phyloP scores from a whole-genome alignment of 2,113 vertebrate species.

The human region GRCh38 chr18:76903001-76903500 shows the following conservation, averaged over 20 bases:
- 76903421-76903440: not conserved
- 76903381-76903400: not conserved
- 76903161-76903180: not conserved
- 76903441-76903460: not conserved
- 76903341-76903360: fast-evolving
- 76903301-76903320: not conserved
- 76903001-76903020: not conserved
- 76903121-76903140: not conserved
- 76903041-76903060: not conserved
- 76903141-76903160: not conserved
- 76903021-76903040: not conserved
- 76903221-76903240: not conserved
- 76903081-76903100: not conserved
- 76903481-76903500: not conserved
- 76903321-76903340: not conserved
- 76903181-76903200: not conserved
- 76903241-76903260: not conserved
- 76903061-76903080: not conserved
- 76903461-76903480: not conserved
- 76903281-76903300: not conserved
- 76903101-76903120: not conserved
- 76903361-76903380: fast-evolving
- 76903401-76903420: not conserved
- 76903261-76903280: not conserved
- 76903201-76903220: no score